Base-by-base conservation (phyloP, 2,888 invertebrate genomes). In the Bedellia somnulentella region DNA sequence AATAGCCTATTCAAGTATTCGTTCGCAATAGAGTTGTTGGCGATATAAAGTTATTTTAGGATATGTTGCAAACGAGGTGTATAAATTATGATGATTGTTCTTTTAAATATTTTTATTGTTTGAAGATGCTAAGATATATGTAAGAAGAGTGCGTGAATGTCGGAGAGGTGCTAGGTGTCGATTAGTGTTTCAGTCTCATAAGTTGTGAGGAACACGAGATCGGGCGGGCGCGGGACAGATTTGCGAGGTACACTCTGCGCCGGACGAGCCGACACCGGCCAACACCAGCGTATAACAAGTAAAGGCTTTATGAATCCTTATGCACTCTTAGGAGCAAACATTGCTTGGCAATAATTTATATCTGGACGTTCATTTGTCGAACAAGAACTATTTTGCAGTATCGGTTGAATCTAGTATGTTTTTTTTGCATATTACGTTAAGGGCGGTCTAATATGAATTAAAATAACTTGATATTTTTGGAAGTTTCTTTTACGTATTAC, bases 161-260 rank as follows among this genome's bases (percentile, higher is more conserved):
- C 18, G 18, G 9, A 18, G 5, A 18, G 9, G 5, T 5, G 9
- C 18, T 9, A 6, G 18, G 18, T 18, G 18, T 38, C 40, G 40
- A 40, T 41, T 41, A 41, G 41, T 39, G 41, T 37, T 37, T 30
- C 33, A 29, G 34, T 27, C 35, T 25, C 35, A 33, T 39, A 40
- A 43, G 40, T 46, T 38, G 41, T 37, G 34, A 30, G 37, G 31
- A 32, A 33, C 40, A 39, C 36, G 37, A 35, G 41, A 41, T 41
- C 34, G 37, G 35, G 32, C 37, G 35, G 33, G 31, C 39, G 43
- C 41, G 35, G 36, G 46, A 47, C 48, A 48, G 47, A 49, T 50
- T 50, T 49, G 49, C 41, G 49, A 49, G 41, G 38, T 35, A 35
- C 37, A 34, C 35, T 38, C n/a, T n/a, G 35, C 35, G 38, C 37